Percentiles rank a stretch among this genome's conserved stretches.
phyloP scores from a whole-genome alignment of 2,888 invertebrate genomes.

The Diarsia brunnea region DNA sequence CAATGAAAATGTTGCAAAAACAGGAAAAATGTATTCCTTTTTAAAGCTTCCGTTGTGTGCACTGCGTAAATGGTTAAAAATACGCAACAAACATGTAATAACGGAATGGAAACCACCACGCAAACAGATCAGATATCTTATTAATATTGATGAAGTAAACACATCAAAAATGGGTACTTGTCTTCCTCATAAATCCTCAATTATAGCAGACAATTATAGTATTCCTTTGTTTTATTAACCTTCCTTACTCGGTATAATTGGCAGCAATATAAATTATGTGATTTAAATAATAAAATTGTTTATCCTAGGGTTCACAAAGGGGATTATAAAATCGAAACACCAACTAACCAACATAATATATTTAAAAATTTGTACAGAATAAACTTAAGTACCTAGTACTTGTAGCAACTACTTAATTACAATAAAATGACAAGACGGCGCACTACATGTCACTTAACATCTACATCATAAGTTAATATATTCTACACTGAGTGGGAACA shows the following conservation, averaged over 20 bases:
- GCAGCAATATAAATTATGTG: background rate
- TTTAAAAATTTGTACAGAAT: conserved; percentile 88
- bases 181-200: background rate
- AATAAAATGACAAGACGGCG: conserved; percentile 79
- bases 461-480: conserved; percentile 72
- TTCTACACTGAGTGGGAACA: conserved; percentile 42
- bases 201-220: background rate
- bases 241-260: background rate
- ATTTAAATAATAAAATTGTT: background rate
- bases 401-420: conserved; percentile 71
- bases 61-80: too few relatives aligned
- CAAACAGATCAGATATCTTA: background rate
- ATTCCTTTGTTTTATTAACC: background rate
- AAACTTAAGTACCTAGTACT: conserved; percentile 85
- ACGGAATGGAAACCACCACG: too few relatives aligned
- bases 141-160: background rate
- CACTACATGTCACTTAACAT: conserved; percentile 65
- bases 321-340: conserved; percentile 56
- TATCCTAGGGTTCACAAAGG: background rate
- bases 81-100: too few relatives aligned
- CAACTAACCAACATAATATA: conserved; percentile 86
- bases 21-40: too few relatives aligned
- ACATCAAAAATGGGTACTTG: background rate
- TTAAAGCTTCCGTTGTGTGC: too few relatives aligned
- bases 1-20: too few relatives aligned